Evolutionary conservation across 2,113 vertebrate genomes (phyloP), one percentile per base, ranked within the genome.

Genomic region (Phrynosoma blainvillii): DNA sequence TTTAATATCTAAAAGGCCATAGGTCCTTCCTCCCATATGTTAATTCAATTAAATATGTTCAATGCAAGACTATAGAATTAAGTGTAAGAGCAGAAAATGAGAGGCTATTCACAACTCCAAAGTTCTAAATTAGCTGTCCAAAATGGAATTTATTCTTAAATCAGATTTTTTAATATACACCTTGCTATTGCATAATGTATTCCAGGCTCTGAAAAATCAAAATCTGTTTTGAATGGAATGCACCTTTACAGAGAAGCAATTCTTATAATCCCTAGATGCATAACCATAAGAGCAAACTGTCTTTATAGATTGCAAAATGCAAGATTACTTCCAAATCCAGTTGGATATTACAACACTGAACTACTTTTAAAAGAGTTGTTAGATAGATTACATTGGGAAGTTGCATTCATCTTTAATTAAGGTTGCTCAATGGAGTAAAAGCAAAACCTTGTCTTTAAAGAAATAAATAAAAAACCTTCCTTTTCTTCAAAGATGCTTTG

Each of bases 361-460:
- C 71, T 62, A 47, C 70, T 87, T 87, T 82, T 65, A 75, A 75
- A 82, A 77, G 40, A 65, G 54, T 56, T 87, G 79, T 75, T 65
- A 62, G 7, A 70, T 54, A 85, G 84, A 76, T 85, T 65, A 65
- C 36, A 65, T 81, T 21, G 27, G 78, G 75, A 81, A 27, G 36
- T 87, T 87, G 68, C 78, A 82, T 87, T 80, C 54, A 79, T 54
- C 76, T 87, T 82, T 75, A 87, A 75, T 75, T 86, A 82, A 87
- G 56, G 70, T 65, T 73, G 30, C 66, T 87, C 54, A 87, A 47
- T 47, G 27, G 70, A 75, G 79, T 87, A 87, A 87, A 87, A 75
- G 70, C 79, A 87, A 62, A 87, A 87, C 36, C 56, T 75, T 86
- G 84, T 86, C 56, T 52, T 76, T 62, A 85, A 65, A 85, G 11